Evolutionary conservation across 23 tunicate species (phyloP).

Genomic region (Oikopleura vanhoeffeni): DNA sequence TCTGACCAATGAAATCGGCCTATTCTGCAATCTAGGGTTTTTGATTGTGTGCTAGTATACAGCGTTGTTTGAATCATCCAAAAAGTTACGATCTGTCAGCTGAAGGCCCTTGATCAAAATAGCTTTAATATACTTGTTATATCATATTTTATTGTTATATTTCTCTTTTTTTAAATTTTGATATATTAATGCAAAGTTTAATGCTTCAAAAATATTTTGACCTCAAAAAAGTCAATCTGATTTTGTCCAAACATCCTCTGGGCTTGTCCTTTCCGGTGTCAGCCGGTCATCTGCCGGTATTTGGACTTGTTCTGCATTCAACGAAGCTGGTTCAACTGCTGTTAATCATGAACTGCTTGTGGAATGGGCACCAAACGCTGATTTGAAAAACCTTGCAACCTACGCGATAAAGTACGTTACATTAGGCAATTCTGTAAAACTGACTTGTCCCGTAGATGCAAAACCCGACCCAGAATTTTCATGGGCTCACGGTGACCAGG

Average conservation of each 20-base stretch:
- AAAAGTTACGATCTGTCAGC: too few relatives aligned
- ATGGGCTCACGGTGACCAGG: not conserved
- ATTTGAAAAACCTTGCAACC: not conserved
- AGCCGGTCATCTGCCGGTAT: not conserved
- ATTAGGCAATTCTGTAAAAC: not conserved
- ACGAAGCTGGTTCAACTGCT: not conserved
- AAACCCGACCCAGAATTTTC: not conserved
- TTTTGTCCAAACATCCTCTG: not conserved
- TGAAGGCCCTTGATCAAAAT: too few relatives aligned
- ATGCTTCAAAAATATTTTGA: too few relatives aligned
- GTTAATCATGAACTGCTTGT: not conserved
- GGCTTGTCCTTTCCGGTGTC: not conserved
- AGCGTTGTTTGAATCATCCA: too few relatives aligned
- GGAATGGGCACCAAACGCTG: conserved; percentile 10
- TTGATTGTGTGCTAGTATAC: too few relatives aligned
- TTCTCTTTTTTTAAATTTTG: too few relatives aligned
- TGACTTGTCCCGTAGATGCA: not conserved
- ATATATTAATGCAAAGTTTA: too few relatives aligned
- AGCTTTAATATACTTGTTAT: too few relatives aligned
- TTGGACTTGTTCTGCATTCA: not conserved
- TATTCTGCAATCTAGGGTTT: too few relatives aligned
- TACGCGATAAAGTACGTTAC: not conserved
- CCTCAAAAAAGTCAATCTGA: too few relatives aligned
- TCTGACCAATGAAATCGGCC: too few relatives aligned
- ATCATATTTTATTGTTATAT: too few relatives aligned